Evolutionary conservation across 2,888 invertebrate species (phyloP).

Genomic region (Cataglyphis rosenhaueri): DNA sequence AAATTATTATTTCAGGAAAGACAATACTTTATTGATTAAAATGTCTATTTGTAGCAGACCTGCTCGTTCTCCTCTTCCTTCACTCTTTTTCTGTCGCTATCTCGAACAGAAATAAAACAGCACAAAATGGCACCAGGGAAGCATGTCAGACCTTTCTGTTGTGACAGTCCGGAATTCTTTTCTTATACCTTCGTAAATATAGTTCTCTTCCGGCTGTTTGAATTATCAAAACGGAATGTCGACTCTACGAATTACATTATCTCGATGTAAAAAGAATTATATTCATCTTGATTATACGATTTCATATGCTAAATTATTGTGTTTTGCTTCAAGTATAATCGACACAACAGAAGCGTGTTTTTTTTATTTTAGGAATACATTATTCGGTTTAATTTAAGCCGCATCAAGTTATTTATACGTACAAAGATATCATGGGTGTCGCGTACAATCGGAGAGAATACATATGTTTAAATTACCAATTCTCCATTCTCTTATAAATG

Average conservation of each 20-base stretch:
- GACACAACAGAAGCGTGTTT: background rate
- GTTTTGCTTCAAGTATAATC: background rate
- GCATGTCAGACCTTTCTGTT: constrained; percentile 67
- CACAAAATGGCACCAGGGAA: constrained; percentile 66
- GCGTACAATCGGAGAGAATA: background rate
- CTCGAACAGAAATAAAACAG: constrained; percentile 70
- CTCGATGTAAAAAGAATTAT: background rate
- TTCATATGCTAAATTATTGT: background rate
- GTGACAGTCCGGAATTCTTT: constrained; percentile 69
- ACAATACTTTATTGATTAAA: background rate
- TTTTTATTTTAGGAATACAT: background rate
- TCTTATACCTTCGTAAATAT: constrained; percentile 71
- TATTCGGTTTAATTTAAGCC: background rate
- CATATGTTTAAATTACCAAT: constrained; percentile 1
- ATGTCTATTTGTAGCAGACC: constrained; percentile 22
- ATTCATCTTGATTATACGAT: background rate
- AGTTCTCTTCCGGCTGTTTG: constrained; percentile 69
- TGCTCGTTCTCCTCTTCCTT: constrained; percentile 2
- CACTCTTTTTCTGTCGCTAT: constrained; percentile 33
- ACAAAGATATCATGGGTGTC: background rate
- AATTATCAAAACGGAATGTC: constrained; percentile 32
- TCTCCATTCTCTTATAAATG: constrained; percentile 18
- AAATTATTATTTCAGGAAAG: background rate
- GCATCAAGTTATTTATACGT: background rate
- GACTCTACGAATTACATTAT: background rate